phyloP scores from a whole-genome alignment of 2,888 invertebrate genomes.

The Podotricha telesiphe region DNA sequence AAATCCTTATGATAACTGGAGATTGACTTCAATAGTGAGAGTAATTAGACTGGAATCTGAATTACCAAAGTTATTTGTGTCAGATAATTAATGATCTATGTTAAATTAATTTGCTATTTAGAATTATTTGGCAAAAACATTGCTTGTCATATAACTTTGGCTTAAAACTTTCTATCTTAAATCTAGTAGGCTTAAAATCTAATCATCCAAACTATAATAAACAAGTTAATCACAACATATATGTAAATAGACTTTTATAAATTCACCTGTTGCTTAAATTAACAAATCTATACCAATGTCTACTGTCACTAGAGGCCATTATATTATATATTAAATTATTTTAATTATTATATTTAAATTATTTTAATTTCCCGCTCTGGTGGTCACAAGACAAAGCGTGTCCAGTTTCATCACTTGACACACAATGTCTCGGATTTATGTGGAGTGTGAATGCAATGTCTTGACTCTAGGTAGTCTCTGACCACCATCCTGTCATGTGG shows the following conservation, averaged over 20 bases:
- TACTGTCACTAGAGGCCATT: no score
- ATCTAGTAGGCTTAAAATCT: no score
- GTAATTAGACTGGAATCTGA: conserved; percentile 89
- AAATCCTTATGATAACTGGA: conserved; percentile 80
- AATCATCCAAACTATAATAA: conserved; percentile 21
- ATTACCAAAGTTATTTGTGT: conserved; percentile 86
- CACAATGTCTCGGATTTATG: no score
- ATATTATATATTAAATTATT: no score
- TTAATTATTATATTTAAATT: no score
- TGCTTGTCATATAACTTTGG: conserved; percentile 57
- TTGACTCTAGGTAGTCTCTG: no score
- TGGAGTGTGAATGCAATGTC: no score
- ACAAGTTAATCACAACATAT: background rate
- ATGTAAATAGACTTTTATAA: conserved; percentile 26
- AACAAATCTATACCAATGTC: background rate
- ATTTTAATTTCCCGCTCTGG: no score
- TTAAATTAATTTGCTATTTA: conserved; percentile 20
- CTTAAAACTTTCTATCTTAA: conserved; percentile 50
- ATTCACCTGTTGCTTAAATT: background rate
- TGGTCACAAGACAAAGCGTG: no score
- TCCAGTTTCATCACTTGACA: no score
- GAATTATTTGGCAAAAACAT: conserved; percentile 47
- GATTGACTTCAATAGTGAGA: conserved; percentile 86
- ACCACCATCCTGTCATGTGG: no score
- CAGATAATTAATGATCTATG: conserved; percentile 57